phyloP scores from a whole-genome alignment of 2,888 invertebrate species.

The Axea sp. region DNA sequence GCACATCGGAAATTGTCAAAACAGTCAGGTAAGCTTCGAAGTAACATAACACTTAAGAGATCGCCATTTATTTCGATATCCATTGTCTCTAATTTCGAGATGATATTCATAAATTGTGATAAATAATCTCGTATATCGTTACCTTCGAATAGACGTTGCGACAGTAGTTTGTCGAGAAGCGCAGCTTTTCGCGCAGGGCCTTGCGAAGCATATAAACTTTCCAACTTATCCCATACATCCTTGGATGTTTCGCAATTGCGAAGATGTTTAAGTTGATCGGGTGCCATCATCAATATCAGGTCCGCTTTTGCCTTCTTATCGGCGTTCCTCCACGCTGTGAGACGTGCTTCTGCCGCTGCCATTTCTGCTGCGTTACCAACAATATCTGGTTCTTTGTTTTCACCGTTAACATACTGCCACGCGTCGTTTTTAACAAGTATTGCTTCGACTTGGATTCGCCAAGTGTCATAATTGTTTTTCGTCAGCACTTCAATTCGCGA shows the following conservation, averaged over 20 bases:
- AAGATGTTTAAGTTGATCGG: not conserved
- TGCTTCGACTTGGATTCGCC: slow-evolving; percentile 9
- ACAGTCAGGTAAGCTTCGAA: not conserved
- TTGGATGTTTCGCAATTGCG: not conserved
- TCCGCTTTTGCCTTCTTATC: slow-evolving; percentile 1
- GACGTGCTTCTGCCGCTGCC: not conserved
- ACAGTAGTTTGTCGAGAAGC: not conserved
- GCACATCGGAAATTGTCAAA: not conserved
- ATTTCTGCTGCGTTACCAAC: not conserved
- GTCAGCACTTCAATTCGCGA: slow-evolving; percentile 1
- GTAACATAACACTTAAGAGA: not conserved
- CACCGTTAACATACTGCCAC: slow-evolving; percentile 24
- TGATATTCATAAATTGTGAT: too few relatives aligned
- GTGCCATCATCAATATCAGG: not conserved
- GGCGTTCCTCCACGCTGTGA: not conserved
- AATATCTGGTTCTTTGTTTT: not conserved
- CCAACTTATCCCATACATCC: not conserved
- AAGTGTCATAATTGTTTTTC: slow-evolving; percentile 13
- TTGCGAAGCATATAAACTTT: not conserved
- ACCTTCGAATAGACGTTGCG: too few relatives aligned
- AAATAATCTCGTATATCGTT: too few relatives aligned
- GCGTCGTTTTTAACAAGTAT: slow-evolving; percentile 4
- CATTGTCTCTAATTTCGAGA: not conserved
- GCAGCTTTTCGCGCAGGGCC: not conserved
- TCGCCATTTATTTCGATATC: not conserved